Evolutionary conservation across 2,888 invertebrate genomes (phyloP), one percentile per base, ranked within the genome.

Genomic region (Drosophila monieri): DNA sequence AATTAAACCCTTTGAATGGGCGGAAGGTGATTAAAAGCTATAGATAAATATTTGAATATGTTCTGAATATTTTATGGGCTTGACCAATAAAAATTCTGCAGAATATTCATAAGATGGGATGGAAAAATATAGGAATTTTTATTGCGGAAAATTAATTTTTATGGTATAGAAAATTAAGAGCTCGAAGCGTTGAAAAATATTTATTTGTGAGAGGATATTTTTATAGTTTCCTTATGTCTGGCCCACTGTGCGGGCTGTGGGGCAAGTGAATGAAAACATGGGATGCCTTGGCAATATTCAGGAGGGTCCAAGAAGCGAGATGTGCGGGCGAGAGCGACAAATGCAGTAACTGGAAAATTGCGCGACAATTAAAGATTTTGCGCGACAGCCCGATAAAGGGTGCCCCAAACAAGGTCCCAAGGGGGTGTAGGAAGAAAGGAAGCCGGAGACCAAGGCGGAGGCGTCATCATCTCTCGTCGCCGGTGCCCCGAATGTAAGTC

Each of bases 331-430:
- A 66, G 56, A 39, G 72, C 71, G 66, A 75, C 79, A 80, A 80
- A 76, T 83, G 86, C 88, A 88, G 77, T 78, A 81, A 81, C 88
- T 87, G 87, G 89, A 88, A 87, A 87, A 87, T 87, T 84, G 87
- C 84, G 77, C 78, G 78, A 89, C 87, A 87, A 88, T 87, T 87
- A 87, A 88, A 88, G 86, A 85, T 79, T 88, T 88, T 79, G 69
- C 80, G 72, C 77, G 66, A 48, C 57, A 59, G 15, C 54, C 62
- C 39, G 32, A n/a, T 21, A 43, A 21, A 43, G 27, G 52, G 14
- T 15, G 5, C 10, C n/a, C 6, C 10, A 15, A 44, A 35, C n/a
- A 35, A 35, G 14, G n/a, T 6, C 35, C 35, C 35, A 35, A 10
- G 9, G 23, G 52, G 14, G 8, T 15, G 23, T 2, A 30, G 21